Base-by-base conservation (phyloP, 2,113 vertebrate species). In the Cyprinodon brontotheroides region DNA sequence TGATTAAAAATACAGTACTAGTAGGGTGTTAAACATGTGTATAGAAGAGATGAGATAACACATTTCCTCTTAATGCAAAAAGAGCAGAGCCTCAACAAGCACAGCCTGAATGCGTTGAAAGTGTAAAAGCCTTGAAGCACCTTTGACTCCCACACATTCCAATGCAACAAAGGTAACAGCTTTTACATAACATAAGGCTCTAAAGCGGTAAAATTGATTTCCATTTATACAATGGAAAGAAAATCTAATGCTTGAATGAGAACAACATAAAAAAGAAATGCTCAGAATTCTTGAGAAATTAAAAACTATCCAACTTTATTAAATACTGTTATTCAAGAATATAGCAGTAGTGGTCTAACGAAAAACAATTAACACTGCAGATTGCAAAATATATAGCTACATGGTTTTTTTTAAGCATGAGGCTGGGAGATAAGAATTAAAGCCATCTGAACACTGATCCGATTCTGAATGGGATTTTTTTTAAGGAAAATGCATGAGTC, bases 1-100 rank as follows among this genome's bases (percentile, higher is more conserved):
- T 70, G 83, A 78, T 86, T 81, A 84, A 74, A 84, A 68, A 66
- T 41, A 47, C 39, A 65, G 39, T 57, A 65, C 48, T 59, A 62
- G 45, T 65, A 9, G 63, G 4, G 8, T 59, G 72, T 48, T 79
- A 29, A 66, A 76, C 20, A 37, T 3, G 6, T 60, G 48, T 39
- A 41, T 8, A 80, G 60, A 81, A 74, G 0, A 66, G 69, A 68
- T 47, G 59, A 79, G 77, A 82, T 69, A 62, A 76, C 53, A 53
- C 65, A 61, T 75, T 87, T 70, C 48, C 22, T 45, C 20, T 47
- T 60, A 48, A 73, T 45, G 62, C 57, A 38, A 68, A 38, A 45
- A 40, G 36, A 67, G 11, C 11, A 57, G 59, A 74, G 47, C 38
- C n/a, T 3, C 37, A 22, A 50, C 48, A 39, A 5, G 4, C 11